A percentile compares a stretch with the other conserved stretches of the same genome.
These are phyloP conservation scores for Mythimna impura DNA, from an alignment of 2,888 invertebrate species.

Conservation along the genomic window DNA sequence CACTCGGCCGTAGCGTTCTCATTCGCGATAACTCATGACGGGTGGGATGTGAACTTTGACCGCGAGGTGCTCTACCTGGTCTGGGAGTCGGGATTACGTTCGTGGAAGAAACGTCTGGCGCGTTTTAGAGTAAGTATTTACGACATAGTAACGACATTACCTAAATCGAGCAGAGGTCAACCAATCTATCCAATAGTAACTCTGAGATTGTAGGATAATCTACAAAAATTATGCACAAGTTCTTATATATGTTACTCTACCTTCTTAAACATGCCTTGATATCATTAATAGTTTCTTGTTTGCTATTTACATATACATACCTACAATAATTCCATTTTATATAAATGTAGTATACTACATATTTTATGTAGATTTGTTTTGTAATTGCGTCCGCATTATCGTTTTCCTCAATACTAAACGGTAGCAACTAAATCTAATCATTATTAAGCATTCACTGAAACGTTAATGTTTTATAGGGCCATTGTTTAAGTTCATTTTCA, in stretches of 20 bases:
- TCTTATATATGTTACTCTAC: background rate
- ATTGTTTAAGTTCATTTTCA: constrained; percentile 26
- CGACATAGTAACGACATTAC: background rate
- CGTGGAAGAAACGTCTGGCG: constrained; percentile 98
- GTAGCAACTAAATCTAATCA: constrained; percentile 35
- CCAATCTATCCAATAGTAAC: constrained; percentile 5
- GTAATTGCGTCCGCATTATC: constrained; percentile 20
- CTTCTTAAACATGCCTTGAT: constrained; percentile 3
- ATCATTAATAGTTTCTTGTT: constrained; percentile 12
- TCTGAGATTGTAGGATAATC: background rate
- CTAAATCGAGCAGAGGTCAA: constrained; percentile 17
- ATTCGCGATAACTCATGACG: constrained; percentile 99
- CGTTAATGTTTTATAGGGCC: constrained; percentile 12
- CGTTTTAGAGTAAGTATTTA: constrained; percentile 95
- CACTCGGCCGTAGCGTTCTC: constrained; percentile 99
- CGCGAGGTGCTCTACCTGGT: constrained; percentile 98
- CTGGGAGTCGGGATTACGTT: constrained; percentile 98
- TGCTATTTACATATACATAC: background rate
- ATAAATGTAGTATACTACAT: constrained; percentile 22
- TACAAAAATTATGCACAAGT: background rate
- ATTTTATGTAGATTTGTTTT: constrained; percentile 32
- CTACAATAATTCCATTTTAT: constrained; percentile 6
- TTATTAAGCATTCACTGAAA: constrained; percentile 25
- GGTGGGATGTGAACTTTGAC: constrained; percentile 99
- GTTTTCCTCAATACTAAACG: constrained; percentile 33